These are phyloP conservation scores for Cossypha caffra DNA, from an alignment of 2,797 vertebrate species.

Conservation along the genomic window DNA sequence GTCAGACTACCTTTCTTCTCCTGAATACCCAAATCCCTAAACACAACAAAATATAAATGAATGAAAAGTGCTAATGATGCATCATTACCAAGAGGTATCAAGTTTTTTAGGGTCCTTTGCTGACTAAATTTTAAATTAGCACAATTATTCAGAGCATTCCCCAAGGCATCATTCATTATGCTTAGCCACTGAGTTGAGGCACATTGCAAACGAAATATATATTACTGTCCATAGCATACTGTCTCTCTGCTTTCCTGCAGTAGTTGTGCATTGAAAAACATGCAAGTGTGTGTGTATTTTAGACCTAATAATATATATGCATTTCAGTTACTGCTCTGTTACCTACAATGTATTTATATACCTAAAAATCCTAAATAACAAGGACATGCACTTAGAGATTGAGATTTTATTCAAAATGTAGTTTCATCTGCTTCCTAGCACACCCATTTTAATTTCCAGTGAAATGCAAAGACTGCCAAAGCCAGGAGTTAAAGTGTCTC, in stretches of 20 bases:
- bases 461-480: not conserved
- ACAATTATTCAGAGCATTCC: slow-evolving; percentile 74
- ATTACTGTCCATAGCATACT: slow-evolving; percentile 6
- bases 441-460: not conserved
- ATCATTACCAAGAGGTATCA: slow-evolving; percentile 74
- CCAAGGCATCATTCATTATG: slow-evolving; percentile 67
- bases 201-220: slow-evolving; percentile 42
- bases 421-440: not conserved
- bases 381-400: not conserved
- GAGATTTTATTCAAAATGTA: not conserved
- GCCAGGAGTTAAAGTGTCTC: not conserved
- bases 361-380: not conserved
- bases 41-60: slow-evolving; percentile 80
- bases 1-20: slow-evolving; percentile 78
- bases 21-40: slow-evolving; percentile 76
- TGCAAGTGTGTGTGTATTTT: not conserved
- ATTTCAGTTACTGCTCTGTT: not conserved
- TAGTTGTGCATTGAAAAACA: not conserved
- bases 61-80: slow-evolving; percentile 75
- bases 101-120: slow-evolving; percentile 74
- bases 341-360: not conserved
- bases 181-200: slow-evolving; percentile 52
- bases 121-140: slow-evolving; percentile 77
- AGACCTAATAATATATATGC: not conserved
- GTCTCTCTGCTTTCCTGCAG: slow-evolving; percentile 30